Evolutionary conservation across 2,113 vertebrate genomes (phyloP), one percentile per base, ranked within the genome.

Genomic region (Tetraodon nigroviridis): DNA sequence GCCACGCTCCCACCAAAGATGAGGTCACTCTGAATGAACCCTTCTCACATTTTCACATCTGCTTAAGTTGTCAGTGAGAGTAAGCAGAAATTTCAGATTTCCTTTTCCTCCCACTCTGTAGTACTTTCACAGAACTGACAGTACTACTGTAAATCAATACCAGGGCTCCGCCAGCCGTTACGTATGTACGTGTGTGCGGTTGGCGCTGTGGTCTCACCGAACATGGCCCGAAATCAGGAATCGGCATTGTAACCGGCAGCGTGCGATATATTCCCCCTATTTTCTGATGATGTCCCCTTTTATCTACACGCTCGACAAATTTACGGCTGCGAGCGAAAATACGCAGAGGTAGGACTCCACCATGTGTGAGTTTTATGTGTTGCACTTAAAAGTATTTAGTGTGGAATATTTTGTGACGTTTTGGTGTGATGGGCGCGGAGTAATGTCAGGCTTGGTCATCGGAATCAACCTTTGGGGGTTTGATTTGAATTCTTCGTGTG

Each of bases 21-120:
- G 51, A 80, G 78, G 62, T 85, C 64, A 83, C 66, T 51, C 62
- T 84, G 83, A 62, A 58, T 55, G 46, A 73, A 75, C 73, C 53
- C 70, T 24, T 44, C 57, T 76, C 67, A 68, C 40, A 49, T 77
- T 70, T 21, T 75, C 24, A 57, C 72, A 74, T 84, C 84, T 85
- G 82, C 59, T 75, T 61, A 84, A 77, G 64, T 54, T 67, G 18
- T 76, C 32, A 17, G n/a, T 46, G 14, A 51, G 66, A 63, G 59
- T 69, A 63, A 78, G 64, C 66, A 64, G 59, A 64, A 29, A 70
- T 40, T 71, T 48, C 67, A 44, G 56, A 72, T 76, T 73, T 64
- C 62, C 57, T 42, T 67, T 41, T 73, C 63, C 58, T 73, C 74
- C 79, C 55, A 81, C 76, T 58, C 64, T 55, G 29, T 8, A 63